Conservation (phyloP, 2,888 invertebrate species). For the Lasius fuliginosus region DNA sequence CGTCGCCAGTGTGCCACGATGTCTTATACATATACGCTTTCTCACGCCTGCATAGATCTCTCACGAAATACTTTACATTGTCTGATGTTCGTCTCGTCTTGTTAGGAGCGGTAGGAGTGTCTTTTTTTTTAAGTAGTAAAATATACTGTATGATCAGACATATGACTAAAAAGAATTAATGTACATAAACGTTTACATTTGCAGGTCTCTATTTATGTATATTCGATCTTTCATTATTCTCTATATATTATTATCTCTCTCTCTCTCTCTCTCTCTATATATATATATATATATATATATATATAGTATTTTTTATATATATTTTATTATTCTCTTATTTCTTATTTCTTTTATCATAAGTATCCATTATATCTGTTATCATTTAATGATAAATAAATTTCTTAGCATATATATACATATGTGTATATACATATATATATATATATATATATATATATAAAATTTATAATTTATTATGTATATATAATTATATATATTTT, state of each 20-base stretch:
- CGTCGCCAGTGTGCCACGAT: conserved; percentile 74
- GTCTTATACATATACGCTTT: conserved; percentile 83
- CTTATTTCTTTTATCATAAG: neutral
- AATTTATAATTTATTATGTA: too few relatives aligned
- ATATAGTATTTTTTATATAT: too few relatives aligned
- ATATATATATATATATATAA: neutral
- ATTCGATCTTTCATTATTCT: neutral
- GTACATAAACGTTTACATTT: conserved; percentile 38
- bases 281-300: too few relatives aligned
- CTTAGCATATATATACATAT: neutral
- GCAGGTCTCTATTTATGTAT: neutral
- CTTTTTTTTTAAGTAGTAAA: neutral
- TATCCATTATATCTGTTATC: neutral
- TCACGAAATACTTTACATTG: conserved; percentile 27
- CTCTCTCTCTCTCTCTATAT: too few relatives aligned
- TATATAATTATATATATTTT: neutral
- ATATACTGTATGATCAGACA: neutral
- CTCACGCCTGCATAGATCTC: conserved; percentile 46
- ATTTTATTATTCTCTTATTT: neutral
- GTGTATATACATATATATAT: too few relatives aligned
- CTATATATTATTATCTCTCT: too few relatives aligned
- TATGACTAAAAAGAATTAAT: conserved; percentile 19
- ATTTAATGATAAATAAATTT: neutral
- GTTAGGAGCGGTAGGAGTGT: neutral
- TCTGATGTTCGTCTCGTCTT: conserved; percentile 18